A percentile compares a stretch with the other conserved stretches of the same genome.
Conservation (phyloP, 2,888 invertebrate species). For the Erebia epiphron region DNA sequence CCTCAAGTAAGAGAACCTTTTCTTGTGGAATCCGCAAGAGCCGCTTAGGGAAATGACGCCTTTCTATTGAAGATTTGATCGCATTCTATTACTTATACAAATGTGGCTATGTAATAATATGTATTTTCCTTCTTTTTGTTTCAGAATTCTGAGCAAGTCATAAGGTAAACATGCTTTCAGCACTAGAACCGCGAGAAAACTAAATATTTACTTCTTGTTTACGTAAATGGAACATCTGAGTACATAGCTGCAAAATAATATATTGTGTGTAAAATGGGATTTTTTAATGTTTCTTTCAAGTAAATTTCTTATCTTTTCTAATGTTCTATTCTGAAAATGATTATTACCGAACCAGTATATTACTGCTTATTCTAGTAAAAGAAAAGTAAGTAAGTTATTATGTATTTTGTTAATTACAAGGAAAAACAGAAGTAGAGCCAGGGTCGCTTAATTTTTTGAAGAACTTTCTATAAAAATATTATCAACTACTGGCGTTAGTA, state of each 20-base stretch:
- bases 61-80: not conserved
- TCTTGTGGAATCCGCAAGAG: not conserved
- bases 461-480: too few species aligned
- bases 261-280: not conserved
- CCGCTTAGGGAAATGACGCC: slow-evolving; percentile 17
- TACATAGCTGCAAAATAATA: not conserved
- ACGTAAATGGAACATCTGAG: not conserved
- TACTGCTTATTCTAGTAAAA: not conserved
- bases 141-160: not conserved
- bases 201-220: not conserved
- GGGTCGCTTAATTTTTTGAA: too few species aligned
- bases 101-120: not conserved
- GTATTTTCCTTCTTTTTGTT: not conserved
- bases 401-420: not conserved
- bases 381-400: not conserved
- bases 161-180: not conserved
- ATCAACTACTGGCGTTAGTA: too few species aligned
- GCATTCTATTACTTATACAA: not conserved
- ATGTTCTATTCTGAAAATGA: not conserved
- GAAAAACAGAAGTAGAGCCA: too few species aligned
- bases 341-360: not conserved
- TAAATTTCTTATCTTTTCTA: not conserved
- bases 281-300: not conserved
- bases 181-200: not conserved
- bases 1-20: not conserved